Evolutionary conservation across 2,113 vertebrate species (phyloP).

Genomic region (Protobothrops flavoviridis): DNA sequence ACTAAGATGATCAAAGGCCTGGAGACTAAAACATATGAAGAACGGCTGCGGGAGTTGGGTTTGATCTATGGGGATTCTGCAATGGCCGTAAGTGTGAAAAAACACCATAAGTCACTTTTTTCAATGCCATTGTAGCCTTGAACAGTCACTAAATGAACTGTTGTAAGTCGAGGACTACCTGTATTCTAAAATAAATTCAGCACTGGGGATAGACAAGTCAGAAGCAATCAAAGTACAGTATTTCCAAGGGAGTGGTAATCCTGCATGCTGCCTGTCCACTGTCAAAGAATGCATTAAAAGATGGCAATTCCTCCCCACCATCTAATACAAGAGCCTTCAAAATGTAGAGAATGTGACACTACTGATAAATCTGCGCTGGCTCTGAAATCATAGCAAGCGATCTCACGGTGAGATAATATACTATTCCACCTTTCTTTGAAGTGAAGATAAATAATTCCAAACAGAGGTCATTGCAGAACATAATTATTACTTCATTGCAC

Average conservation of each 20-base stretch:
- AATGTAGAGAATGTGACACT: slow-evolving; percentile 19
- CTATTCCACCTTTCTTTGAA: slow-evolving; percentile 1
- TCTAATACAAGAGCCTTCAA: slow-evolving; percentile 26
- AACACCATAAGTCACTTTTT: not conserved
- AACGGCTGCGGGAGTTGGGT: too few relatives aligned
- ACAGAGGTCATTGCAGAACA: not conserved
- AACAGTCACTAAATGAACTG: not conserved
- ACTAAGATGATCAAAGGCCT: too few relatives aligned
- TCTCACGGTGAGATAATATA: slow-evolving; percentile 19
- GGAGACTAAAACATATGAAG: too few relatives aligned
- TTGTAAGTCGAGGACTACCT: not conserved
- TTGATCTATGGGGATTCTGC: not conserved
- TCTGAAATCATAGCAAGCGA: slow-evolving; percentile 28
- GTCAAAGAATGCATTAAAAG: slow-evolving; percentile 21
- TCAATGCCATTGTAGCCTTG: not conserved
- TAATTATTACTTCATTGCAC: not conserved
- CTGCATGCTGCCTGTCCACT: not conserved
- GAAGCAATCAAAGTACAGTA: not conserved
- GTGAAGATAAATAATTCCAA: slow-evolving; percentile 34
- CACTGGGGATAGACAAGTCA: not conserved
- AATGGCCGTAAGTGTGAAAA: not conserved
- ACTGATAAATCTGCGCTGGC: slow-evolving; percentile 30
- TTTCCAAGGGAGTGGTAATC: not conserved
- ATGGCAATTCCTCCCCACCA: not conserved
- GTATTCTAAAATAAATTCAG: not conserved